Evolutionary conservation across 2,113 vertebrate genomes (phyloP), one percentile per base, ranked within the genome.

Genomic region (Coptodon rendalli): DNA sequence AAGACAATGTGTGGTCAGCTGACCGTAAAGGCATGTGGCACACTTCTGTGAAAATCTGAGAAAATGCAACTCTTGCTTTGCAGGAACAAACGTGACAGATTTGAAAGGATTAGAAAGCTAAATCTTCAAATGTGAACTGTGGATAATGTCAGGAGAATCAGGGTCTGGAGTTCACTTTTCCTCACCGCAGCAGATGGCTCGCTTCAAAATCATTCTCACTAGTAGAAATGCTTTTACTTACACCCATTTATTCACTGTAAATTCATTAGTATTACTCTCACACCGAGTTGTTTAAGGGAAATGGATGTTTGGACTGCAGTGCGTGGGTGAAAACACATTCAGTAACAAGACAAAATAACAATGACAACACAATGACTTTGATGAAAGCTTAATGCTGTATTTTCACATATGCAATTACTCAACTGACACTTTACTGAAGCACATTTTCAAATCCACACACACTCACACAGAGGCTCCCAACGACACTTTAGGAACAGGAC

Each of bases 1-100:
- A 56, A 76, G 53, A 43, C 6, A 29, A 84, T 43, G 76, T 8
- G 43, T 29, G 54, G 85, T 92, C 80, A 94, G 87, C 40, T 90
- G 93, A 90, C 83, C 22, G 79, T 38, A 59, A 83, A 90, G 92
- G 89, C 88, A 95, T 91, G 61, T 94, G 83, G 79, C 89, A 91
- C 63, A 80, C 52, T 52, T 80, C 82, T 93, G 91, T 68, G 86
- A 92, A 66, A 56, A 80, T 50, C 34, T 50, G 45, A 78, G 16
- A 45, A 90, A 84, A 56, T 61, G 40, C 13, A 52, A 19, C 17
- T 53, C 4, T 63, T 22, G 81, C 53, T 81, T 7, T 86, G 29
- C 36, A 31, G 36, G 3, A 71, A 80, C 36, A 78, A 24, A 73
- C 14, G 61, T 73, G 68, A 66, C 2, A 27, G 34, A 82, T 10